phyloP scores from a whole-genome alignment of 2,888 invertebrate genomes.

The Drosophila ezoana region DNA sequence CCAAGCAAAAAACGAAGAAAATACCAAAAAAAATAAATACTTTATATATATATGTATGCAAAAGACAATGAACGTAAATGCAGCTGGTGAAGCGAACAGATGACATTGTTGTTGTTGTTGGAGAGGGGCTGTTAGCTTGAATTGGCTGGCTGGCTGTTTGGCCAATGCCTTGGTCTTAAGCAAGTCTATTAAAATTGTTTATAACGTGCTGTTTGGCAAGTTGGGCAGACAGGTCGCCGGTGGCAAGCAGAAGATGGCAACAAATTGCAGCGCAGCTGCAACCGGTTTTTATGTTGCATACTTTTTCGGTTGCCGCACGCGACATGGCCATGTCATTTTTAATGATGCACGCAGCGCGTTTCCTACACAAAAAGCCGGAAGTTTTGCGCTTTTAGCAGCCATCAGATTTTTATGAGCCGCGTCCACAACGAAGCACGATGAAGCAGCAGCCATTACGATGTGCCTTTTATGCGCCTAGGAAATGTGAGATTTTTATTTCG shows the following conservation, averaged over 20 bases:
- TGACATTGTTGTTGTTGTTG: conserved; percentile 71
- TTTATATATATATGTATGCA: conserved; percentile 23
- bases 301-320: conserved; percentile 40
- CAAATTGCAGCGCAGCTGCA: conserved; percentile 56
- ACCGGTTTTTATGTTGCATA: conserved; percentile 64
- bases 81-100: conserved; percentile 38
- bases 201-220: conserved; percentile 58
- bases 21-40: conserved; percentile 10
- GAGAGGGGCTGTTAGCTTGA: conserved; percentile 1
- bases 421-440: conserved; percentile 21
- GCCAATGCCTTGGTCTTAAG: conserved; percentile 71
- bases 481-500: conserved; percentile 65
- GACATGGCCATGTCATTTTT: conserved; percentile 64
- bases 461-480: conserved; percentile 73
- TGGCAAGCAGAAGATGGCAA: conserved; percentile 12
- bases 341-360: conserved; percentile 68
- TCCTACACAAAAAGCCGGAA: conserved; percentile 72
- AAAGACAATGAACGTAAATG: conserved; percentile 48
- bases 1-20: conserved; percentile 34
- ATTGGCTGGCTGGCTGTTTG: conserved; percentile 35
- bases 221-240: conserved; percentile 25
- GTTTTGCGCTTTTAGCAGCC: conserved; percentile 77
- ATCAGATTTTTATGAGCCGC: conserved; percentile 67
- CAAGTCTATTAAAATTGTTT: conserved; percentile 81
- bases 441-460: conserved; percentile 41